These are phyloP conservation scores for Holothuria scabra DNA, from an alignment of 53 echinoderm and acorn worm genomes.

Conservation along the genomic window DNA sequence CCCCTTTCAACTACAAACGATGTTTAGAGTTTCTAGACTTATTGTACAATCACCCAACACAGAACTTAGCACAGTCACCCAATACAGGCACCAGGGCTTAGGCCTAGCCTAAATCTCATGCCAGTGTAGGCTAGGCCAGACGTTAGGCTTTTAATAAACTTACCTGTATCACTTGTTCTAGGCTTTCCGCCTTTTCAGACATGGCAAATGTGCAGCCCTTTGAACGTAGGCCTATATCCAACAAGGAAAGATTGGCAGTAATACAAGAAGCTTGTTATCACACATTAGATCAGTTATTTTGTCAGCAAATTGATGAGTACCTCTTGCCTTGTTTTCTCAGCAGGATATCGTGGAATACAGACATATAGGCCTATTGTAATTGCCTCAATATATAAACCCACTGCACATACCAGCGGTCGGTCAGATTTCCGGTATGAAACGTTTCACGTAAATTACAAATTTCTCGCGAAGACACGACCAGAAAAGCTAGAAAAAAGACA, in stretches of 20 bases:
- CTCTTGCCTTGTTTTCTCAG: not conserved
- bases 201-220: slow-evolving; percentile 6
- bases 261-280: not conserved
- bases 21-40: too few species aligned
- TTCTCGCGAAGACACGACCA: too few species aligned
- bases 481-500: too few species aligned
- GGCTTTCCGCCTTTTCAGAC: slow-evolving; percentile 74
- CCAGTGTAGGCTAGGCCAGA: not conserved
- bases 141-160: not conserved
- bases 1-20: too few species aligned
- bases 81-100: too few species aligned
- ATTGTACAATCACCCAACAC: too few species aligned
- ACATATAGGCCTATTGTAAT: not conserved
- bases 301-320: too few species aligned
- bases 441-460: too few species aligned
- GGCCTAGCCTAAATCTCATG: too few species aligned
- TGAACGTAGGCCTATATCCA: not conserved
- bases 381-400: not conserved
- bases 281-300: not conserved
- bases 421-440: too few species aligned
- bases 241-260: not conserved
- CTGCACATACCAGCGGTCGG: not conserved
- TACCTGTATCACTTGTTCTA: slow-evolving; percentile 96
- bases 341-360: slow-evolving; percentile 33
- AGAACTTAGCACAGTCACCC: too few species aligned